These are phyloP conservation scores for Caenorhabditis latens DNA, from an alignment of 1,140 invertebrate species.

Conservation along the genomic window DNA sequence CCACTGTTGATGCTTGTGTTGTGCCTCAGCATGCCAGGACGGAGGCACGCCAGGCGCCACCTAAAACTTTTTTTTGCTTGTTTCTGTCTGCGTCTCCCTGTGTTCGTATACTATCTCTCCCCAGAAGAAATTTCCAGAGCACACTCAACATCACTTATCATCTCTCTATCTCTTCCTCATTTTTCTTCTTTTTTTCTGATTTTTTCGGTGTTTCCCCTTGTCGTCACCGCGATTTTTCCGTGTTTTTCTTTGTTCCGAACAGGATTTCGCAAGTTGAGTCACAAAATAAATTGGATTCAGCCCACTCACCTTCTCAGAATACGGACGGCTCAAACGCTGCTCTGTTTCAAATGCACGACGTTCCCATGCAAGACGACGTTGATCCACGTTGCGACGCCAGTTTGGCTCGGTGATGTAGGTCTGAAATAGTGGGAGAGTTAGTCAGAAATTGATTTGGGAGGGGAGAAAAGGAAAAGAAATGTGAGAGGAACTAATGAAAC, in stretches of 20 bases:
- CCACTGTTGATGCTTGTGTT: constrained; percentile 66
- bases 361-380: constrained; percentile 67
- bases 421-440: constrained; percentile 56
- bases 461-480: not conserved
- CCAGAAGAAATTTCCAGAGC: constrained; percentile 30
- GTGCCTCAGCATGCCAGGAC: constrained; percentile 63
- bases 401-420: constrained; percentile 66
- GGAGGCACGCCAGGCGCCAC: constrained; percentile 64
- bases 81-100: constrained; percentile 18
- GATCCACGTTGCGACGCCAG: constrained; percentile 66
- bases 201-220: not conserved
- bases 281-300: not conserved
- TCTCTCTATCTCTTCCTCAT: constrained; percentile 24
- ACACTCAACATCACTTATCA: constrained; percentile 52
- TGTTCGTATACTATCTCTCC: not conserved
- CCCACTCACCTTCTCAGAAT: constrained; percentile 60
- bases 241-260: not conserved
- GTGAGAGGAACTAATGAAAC: constrained; percentile 11
- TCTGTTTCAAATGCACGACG: constrained; percentile 65
- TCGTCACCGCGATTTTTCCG: not conserved
- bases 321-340: constrained; percentile 62
- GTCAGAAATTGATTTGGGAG: not conserved
- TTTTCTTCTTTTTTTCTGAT: constrained; percentile 5
- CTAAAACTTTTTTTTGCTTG: constrained; percentile 49
- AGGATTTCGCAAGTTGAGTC: not conserved